Percentiles rank a stretch among this genome's conserved stretches.
These are phyloP conservation scores for Dolomedes plantarius DNA, from an alignment of 2,888 invertebrate species.

Conservation along the genomic window DNA sequence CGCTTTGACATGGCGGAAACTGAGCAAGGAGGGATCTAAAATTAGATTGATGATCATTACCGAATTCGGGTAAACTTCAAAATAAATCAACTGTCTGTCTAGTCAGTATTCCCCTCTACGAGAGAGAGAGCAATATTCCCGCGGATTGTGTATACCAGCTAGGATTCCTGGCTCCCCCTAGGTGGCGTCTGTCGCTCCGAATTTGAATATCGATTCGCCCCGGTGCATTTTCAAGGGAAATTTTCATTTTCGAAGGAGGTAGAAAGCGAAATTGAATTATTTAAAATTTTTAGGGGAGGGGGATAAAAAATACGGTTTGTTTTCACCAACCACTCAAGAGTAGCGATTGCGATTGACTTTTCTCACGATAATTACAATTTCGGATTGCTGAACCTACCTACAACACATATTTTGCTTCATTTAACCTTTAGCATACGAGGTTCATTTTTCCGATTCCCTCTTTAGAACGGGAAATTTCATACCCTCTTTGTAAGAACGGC, in stretches of 20 bases:
- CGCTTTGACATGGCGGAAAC: not conserved
- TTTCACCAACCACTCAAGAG: no score
- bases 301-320: no score
- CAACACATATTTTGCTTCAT: no score
- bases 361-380: no score
- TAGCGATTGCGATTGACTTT: no score
- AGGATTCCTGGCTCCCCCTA: slow-evolving; percentile 38
- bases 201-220: slow-evolving; percentile 65
- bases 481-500: no score
- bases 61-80: slow-evolving; percentile 29
- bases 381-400: no score
- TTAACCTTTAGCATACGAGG: no score
- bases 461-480: no score
- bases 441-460: no score
- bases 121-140: slow-evolving; percentile 10
- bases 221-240: slow-evolving; percentile 6
- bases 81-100: slow-evolving; percentile 49
- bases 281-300: not conserved
- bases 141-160: slow-evolving; percentile 11
- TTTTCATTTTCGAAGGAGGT: not conserved
- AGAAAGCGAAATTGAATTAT: slow-evolving; percentile 27
- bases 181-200: slow-evolving; percentile 53
- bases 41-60: slow-evolving; percentile 61
- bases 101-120: not conserved
- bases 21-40: slow-evolving; percentile 19